Conservation (phyloP, 2,797 vertebrate genomes). For the Myripristis jacobus region DNA sequence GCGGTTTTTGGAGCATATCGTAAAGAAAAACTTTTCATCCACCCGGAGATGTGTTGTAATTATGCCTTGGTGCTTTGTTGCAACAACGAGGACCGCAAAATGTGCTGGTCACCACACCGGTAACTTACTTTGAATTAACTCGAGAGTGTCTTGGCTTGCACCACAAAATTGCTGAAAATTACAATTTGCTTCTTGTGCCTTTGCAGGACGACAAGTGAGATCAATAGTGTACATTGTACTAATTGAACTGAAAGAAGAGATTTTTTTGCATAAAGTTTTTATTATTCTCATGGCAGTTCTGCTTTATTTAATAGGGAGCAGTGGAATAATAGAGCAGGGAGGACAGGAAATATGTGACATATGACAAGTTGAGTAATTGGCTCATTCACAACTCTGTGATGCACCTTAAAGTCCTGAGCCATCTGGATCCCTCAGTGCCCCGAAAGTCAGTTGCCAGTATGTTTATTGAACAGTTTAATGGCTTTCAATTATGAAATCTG, state of each 20-base stretch:
- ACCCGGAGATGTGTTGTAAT: conserved; percentile 67
- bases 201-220: conserved; percentile 18
- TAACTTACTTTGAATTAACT: conserved; percentile 58
- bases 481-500: background rate
- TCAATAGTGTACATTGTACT: background rate
- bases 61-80: conserved; percentile 63
- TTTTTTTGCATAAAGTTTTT: background rate
- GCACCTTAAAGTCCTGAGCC: too few relatives aligned
- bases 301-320: background rate
- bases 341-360: background rate
- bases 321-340: background rate
- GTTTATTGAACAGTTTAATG: background rate
- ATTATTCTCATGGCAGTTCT: background rate
- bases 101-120: conserved; percentile 44
- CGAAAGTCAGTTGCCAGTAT: too few relatives aligned
- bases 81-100: conserved; percentile 62
- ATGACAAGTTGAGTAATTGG: background rate
- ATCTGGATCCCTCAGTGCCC: too few relatives aligned
- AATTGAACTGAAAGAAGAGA: conserved; percentile 8
- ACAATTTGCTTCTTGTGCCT: conserved; percentile 39
- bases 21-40: conserved; percentile 55
- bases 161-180: conserved; percentile 17
- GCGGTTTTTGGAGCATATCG: conserved; percentile 47
- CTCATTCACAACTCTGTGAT: background rate
- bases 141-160: conserved; percentile 24